Conservation (phyloP, 2,797 vertebrate species). For the Sarcophilus harrisii region DNA sequence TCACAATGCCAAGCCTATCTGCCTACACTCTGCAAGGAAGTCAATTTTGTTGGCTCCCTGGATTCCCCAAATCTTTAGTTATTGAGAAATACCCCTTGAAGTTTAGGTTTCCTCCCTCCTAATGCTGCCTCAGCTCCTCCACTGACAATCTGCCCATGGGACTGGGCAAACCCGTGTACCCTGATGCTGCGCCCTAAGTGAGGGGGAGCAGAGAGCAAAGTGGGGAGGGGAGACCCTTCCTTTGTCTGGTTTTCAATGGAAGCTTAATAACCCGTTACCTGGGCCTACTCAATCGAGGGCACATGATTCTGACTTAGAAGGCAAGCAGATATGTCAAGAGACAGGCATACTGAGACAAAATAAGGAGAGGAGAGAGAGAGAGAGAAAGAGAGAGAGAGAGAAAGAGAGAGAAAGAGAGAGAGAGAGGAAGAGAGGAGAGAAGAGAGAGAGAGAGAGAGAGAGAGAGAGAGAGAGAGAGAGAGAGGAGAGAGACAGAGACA, state of each 20-base stretch:
- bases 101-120: constrained; percentile 49
- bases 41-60: constrained; percentile 7
- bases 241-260: background rate
- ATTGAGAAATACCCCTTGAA: constrained; percentile 61
- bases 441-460: constrained; percentile 23
- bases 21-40: background rate
- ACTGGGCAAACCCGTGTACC: constrained; percentile 49
- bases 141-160: constrained; percentile 21
- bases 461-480: background rate
- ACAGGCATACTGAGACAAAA: background rate
- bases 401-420: constrained; percentile 40
- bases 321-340: background rate
- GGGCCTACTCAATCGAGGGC: background rate
- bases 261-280: background rate
- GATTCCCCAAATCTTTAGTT: constrained; percentile 11
- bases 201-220: constrained; percentile 5
- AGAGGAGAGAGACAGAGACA: no score
- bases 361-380: background rate
- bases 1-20: background rate
- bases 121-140: constrained; percentile 43
- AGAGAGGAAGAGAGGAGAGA: constrained; percentile 21
- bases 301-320: background rate
- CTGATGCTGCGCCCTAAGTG: constrained; percentile 61
- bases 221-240: constrained; percentile 13
- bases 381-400: constrained; percentile 40